These are phyloP conservation scores for Columba livia DNA, from an alignment of 2,113 vertebrate genomes.

Conservation along the genomic window DNA sequence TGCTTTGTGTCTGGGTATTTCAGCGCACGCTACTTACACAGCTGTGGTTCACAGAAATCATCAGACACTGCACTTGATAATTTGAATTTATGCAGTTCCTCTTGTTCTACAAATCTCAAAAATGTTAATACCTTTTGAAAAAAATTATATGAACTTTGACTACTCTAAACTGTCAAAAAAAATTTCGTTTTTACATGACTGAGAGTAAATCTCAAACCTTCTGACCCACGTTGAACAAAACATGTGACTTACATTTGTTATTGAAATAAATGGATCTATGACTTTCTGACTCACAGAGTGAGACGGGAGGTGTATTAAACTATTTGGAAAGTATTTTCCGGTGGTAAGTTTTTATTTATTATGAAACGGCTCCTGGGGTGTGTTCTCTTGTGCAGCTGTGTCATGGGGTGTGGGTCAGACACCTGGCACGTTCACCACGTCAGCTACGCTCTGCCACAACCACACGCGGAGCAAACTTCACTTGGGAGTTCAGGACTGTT, in stretches of 20 bases:
- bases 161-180: background rate
- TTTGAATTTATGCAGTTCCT: background rate
- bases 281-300: background rate
- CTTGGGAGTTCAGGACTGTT: background rate
- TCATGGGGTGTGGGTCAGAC: background rate
- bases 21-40: background rate
- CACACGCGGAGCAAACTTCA: fast-evolving
- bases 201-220: background rate
- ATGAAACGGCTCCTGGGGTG: background rate
- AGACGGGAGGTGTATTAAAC: background rate
- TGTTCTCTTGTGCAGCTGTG: background rate
- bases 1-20: background rate
- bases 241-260: background rate
- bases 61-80: background rate
- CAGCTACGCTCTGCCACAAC: fast-evolving
- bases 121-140: background rate
- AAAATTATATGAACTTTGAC: background rate
- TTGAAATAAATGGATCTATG: background rate
- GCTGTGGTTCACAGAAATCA: background rate
- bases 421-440: background rate
- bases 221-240: fast-evolving
- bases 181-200: background rate
- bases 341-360: background rate
- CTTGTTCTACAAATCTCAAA: background rate
- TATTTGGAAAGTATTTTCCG: background rate